Base-by-base conservation (phyloP, 2,888 invertebrate species). In the Nemurella pictetii region DNA sequence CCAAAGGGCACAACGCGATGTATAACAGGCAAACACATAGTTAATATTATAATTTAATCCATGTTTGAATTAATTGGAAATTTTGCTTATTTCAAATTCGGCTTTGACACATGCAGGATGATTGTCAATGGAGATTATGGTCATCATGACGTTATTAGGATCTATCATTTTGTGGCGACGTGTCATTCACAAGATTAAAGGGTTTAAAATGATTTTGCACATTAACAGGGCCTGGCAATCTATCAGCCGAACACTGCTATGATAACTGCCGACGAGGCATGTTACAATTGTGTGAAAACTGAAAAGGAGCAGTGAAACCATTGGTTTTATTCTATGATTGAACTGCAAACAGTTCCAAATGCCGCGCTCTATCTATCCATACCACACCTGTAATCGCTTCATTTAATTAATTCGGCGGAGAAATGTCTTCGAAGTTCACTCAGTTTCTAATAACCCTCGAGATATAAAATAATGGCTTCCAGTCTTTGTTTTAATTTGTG, bases 381-480 rank as follows among this genome's bases (percentile, higher is more conserved):
- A 55, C 55, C 55, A 55, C 55, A 55, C 55, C 55, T 55, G 55
- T 55, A 55, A 55, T 55, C 55, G 55, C 55, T 20, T 12, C 12
- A 55, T 55, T 55, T 55, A 55, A 55, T 55, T 55, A 55, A 55
- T 55, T 55, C 55, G 55, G 15, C 20, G 55, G 55, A 55, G 55
- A 55, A 55, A 55, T 55, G 55, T 3, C 55, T 12, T 15, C 55
- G 20, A 55, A 55, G 55, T 55, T 55, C 55, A 55, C 15, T 55
- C 55, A 55, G 55, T 55, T 55, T 55, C 15, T 55, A 55, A 55
- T 28, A 75, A 75, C 75, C 75, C 75, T 75, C 27, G 28, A 28
- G 75, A 2, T 75, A 75, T 75, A 28, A 75, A 75, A 75, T 75
- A 75, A 75, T 75, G 75, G 28, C 75, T 75, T 75, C 55, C 9